Conservation (phyloP, 2,113 vertebrate genomes). For the Dicentrarchus labrax region DNA sequence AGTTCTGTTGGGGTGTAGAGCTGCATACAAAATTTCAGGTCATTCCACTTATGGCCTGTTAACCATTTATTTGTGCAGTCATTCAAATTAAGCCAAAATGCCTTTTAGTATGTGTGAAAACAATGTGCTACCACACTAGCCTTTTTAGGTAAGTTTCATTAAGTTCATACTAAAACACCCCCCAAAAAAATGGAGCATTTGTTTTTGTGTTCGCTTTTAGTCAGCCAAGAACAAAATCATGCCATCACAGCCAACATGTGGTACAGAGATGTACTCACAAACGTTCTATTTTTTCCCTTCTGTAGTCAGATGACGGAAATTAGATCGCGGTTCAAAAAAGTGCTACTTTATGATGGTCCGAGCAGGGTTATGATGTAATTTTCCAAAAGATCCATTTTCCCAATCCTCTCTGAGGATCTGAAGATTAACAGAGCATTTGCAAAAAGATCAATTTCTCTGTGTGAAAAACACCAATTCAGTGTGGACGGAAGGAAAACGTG, state of each 20-base stretch:
- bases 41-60: slow-evolving; percentile 58
- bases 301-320: background rate
- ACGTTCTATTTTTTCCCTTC: background rate
- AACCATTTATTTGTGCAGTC: slow-evolving; percentile 46
- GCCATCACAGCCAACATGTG: background rate
- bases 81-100: background rate
- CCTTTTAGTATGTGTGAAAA: background rate
- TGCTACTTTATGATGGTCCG: background rate
- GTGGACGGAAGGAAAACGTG: background rate
- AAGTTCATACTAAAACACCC: background rate
- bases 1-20: slow-evolving; percentile 30
- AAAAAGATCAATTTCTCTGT: background rate
- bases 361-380: background rate
- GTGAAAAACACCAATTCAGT: background rate
- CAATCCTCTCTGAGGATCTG: background rate
- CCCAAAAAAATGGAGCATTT: background rate
- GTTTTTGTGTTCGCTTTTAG: background rate
- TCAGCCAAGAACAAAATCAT: background rate
- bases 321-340: background rate
- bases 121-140: background rate
- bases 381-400: no score
- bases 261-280: background rate
- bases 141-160: background rate
- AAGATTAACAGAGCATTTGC: background rate
- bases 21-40: slow-evolving; percentile 48